Evolutionary conservation across 2,797 vertebrate species (phyloP), one percentile per base, ranked within the genome.

Genomic region (Ctenopoma kingsleyae): DNA sequence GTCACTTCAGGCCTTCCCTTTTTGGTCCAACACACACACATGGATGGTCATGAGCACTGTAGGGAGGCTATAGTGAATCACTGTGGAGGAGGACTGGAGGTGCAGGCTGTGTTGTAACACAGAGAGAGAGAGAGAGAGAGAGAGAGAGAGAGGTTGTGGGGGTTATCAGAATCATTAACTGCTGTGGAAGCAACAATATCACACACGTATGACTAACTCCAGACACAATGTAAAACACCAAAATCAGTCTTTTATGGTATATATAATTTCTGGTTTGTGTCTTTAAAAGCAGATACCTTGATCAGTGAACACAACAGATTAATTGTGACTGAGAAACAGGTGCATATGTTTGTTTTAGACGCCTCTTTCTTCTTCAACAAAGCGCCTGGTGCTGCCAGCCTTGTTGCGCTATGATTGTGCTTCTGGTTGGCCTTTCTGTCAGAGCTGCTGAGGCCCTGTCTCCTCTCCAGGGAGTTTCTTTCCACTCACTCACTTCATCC

Each of bases 401-500:
- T 71, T 64, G 53, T 76, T 70, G 70, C 70, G 60, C 53, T 54
- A 16, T 61, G 74, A 60, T 61, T 57, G 50, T 77, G 78, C 51
- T 82, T 86, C 63, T 85, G 80, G 23, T 57, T 47, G 64, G 67
- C 78, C 79, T 73, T 17, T 49, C 67, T 86, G 78, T 86, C 82
- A 76, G 57, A 44, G 51, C 76, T 71, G 59, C 80, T 81, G 86
- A 80, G 76, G 64, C 84, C 83, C 82, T 55, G 44, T 74, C 62
- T 67, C 57, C 74, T 87, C 87, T 81, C 90, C 52, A 22, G 90
- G 90, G 90, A 92, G 53, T 67, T 54, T 82, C 56, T 79, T 73
- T 80, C 76, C 68, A 72, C 74, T 78, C 56, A 25, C 61, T 83
- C 83, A 74, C 87, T 91, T 86, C 80, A 87, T 90, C 84, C 83